These are phyloP conservation scores for Drosophila baimaii DNA, from an alignment of 1,140 invertebrate species.

Conservation along the genomic window DNA sequence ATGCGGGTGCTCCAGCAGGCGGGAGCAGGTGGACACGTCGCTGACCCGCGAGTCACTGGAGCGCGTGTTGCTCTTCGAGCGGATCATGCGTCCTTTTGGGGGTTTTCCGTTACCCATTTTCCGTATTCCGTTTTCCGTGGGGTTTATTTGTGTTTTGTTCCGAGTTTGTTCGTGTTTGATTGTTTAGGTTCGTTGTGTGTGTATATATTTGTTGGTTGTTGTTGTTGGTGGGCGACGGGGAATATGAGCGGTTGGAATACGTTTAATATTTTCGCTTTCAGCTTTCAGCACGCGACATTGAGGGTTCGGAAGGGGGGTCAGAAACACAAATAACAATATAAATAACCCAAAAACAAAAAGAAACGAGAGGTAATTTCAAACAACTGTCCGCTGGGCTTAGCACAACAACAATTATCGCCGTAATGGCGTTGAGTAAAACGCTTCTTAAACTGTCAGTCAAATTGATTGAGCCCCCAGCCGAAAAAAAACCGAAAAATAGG, in stretches of 20 bases:
- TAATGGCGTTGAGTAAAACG: conserved; percentile 55
- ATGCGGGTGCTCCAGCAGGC: conserved; percentile 70
- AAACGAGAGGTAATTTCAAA: conserved; percentile 60
- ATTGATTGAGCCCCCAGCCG: conserved; percentile 65
- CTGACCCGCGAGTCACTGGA: conserved; percentile 83
- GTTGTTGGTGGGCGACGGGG: conserved; percentile 25
- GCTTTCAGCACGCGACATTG: conserved; percentile 37
- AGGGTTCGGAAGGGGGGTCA: conserved; percentile 34
- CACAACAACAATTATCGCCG: conserved; percentile 52
- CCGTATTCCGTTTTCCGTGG: conserved; percentile 27
- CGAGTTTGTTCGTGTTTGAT: conserved; percentile 37
- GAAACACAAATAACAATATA: conserved; percentile 66
- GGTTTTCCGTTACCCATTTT: neutral
- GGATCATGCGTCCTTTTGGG: conserved; percentile 80
- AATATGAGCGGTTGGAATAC: conserved; percentile 49
- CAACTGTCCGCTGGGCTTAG: conserved; percentile 61
- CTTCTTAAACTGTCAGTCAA: conserved; percentile 72
- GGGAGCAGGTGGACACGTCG: conserved; percentile 81
- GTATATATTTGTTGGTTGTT: conserved; percentile 10
- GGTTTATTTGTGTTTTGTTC: conserved; percentile 33
- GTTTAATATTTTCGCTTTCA: conserved; percentile 55
- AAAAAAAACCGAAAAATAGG: conserved; percentile 1
- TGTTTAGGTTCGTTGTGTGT: conserved; percentile 26
- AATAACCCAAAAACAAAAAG: conserved; percentile 37
- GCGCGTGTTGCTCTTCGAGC: conserved; percentile 83